Conservation (phyloP, 2,113 vertebrate species). For the Hemibagrus wyckioides region DNA sequence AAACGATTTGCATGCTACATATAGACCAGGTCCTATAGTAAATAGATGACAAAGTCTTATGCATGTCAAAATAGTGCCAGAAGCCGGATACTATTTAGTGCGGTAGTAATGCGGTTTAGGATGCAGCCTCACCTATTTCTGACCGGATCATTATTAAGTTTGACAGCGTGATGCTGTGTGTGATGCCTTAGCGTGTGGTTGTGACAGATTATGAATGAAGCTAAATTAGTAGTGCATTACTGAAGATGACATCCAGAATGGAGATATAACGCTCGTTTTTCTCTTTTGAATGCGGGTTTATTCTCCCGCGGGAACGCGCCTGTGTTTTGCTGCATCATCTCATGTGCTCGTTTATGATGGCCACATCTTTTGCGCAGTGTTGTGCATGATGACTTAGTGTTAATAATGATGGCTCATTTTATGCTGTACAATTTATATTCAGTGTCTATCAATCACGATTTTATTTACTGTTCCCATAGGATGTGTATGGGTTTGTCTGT, state of each 20-base stretch:
- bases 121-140: not conserved
- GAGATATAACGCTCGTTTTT: not conserved
- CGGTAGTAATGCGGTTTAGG: not conserved
- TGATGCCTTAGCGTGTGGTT: not conserved
- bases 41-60: not conserved
- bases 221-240: not conserved
- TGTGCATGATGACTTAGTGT: not conserved
- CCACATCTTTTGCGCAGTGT: slow-evolving; percentile 4
- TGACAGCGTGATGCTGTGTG: not conserved
- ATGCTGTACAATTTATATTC: not conserved
- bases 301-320: not conserved
- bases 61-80: no score
- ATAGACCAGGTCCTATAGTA: not conserved
- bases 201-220: not conserved
- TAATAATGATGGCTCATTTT: not conserved
- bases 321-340: slow-evolving; percentile 41
- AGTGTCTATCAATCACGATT: not conserved
- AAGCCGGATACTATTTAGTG: not conserved
- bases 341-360: not conserved
- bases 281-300: not conserved
- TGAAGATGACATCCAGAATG: not conserved
- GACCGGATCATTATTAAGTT: not conserved
- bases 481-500: not conserved
- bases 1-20: not conserved
- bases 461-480: no score